These are phyloP conservation scores for Ailurus styani DNA, from an alignment of 2,113 vertebrate genomes.

Conservation along the genomic window DNA sequence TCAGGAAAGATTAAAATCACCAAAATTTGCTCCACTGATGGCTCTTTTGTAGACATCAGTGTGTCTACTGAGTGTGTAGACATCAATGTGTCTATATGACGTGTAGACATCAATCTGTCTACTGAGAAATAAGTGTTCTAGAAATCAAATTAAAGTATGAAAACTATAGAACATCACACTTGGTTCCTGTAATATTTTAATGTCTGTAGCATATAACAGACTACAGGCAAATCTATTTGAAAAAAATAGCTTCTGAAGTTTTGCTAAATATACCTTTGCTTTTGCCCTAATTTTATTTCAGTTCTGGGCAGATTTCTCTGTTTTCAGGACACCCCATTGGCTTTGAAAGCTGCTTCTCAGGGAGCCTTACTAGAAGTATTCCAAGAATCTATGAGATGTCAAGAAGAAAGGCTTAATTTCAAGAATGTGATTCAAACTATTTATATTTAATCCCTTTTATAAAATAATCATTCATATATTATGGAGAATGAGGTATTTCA, in stretches of 20 bases:
- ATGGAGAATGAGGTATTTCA: not conserved
- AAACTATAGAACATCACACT: not conserved
- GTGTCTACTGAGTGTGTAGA: not conserved
- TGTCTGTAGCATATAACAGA: not conserved
- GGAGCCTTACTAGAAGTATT: not conserved
- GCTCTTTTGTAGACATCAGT: not conserved
- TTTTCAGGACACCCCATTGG: not conserved
- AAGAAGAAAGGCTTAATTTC: conserved; percentile 31
- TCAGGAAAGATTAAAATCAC: not conserved
- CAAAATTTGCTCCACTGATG: not conserved
- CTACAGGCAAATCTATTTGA: not conserved
- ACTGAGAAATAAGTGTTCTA: not conserved
- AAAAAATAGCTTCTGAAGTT: not conserved
- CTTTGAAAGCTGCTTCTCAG: not conserved
- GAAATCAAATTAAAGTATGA: conserved; percentile 17
- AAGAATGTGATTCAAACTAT: conserved; percentile 6
- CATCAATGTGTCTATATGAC: no score
- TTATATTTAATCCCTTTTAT: not conserved
- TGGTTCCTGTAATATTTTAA: not conserved
- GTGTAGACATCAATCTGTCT: not conserved
- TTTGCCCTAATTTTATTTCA: not conserved
- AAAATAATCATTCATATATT: conserved; percentile 28
- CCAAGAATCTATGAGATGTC: conserved; percentile 44
- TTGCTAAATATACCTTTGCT: not conserved
- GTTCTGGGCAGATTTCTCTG: not conserved